Percentiles rank a stretch among this genome's conserved stretches.
Evolutionary conservation across 2,888 invertebrate species (phyloP).

Genomic region (Hoplodrina ambigua): DNA sequence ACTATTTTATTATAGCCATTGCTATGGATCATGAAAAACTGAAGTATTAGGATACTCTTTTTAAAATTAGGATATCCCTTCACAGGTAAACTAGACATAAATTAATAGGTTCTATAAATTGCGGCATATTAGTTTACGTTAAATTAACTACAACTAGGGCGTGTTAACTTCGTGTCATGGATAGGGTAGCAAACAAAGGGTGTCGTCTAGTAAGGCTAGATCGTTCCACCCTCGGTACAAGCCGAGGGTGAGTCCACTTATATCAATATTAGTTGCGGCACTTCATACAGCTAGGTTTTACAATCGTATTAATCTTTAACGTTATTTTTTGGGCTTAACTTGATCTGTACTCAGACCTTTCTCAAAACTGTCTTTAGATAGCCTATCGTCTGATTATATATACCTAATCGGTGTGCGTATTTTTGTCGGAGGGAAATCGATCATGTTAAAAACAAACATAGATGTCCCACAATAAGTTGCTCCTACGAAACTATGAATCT

Average conservation of each 20-base stretch:
- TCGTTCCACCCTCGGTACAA: slow-evolving; percentile 32
- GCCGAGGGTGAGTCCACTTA: slow-evolving; percentile 24
- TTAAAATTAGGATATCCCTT: too few relatives aligned
- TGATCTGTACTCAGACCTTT: neutral
- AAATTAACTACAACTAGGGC: slow-evolving; percentile 38
- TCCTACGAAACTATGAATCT: too few relatives aligned
- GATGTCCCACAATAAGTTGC: too few relatives aligned
- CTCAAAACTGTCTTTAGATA: neutral
- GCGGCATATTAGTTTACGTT: slow-evolving; percentile 22
- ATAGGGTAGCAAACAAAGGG: slow-evolving; percentile 44
- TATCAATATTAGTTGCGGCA: slow-evolving; percentile 25
- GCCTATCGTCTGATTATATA: too few relatives aligned
- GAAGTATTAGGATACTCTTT: too few relatives aligned
- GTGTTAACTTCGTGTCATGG: slow-evolving; percentile 38
- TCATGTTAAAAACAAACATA: too few relatives aligned
- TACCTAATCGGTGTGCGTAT: too few relatives aligned
- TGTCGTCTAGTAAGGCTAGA: slow-evolving; percentile 29
- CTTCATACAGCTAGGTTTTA: slow-evolving; percentile 12
- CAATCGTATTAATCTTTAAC: neutral
- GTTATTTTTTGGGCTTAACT: neutral
- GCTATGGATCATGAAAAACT: too few relatives aligned
- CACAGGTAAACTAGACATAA: neutral
- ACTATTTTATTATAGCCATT: too few relatives aligned
- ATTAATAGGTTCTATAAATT: slow-evolving; percentile 7
- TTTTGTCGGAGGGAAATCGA: too few relatives aligned